Percentiles rank a stretch among this genome's conserved stretches.
These are phyloP conservation scores for Pemphigus obesinymphae DNA, from an alignment of 1,140 invertebrate genomes.

Conservation along the genomic window DNA sequence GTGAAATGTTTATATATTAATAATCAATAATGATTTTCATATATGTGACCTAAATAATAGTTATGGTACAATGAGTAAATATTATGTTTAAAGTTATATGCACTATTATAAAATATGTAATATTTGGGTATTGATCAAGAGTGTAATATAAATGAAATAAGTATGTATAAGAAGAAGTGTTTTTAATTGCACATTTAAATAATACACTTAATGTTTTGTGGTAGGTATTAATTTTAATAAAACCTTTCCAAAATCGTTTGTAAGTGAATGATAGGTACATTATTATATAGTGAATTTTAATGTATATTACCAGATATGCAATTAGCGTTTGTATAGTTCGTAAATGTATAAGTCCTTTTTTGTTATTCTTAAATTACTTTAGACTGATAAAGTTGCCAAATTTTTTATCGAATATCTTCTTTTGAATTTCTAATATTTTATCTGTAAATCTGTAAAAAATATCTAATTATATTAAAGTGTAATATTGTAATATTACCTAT, in stretches of 20 bases:
- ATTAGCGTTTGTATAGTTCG: not conserved
- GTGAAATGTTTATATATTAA: not conserved
- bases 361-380: not conserved
- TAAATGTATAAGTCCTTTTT: not conserved
- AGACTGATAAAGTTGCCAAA: constrained; percentile 27
- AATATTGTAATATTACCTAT: too few species aligned
- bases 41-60: not conserved
- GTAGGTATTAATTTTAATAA: not conserved
- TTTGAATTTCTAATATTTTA: not conserved
- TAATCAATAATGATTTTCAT: not conserved
- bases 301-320: not conserved
- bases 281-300: not conserved
- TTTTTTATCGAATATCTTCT: not conserved
- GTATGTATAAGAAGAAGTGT: not conserved
- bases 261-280: not conserved
- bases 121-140: not conserved
- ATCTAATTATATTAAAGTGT: too few species aligned
- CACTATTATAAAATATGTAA: constrained; percentile 1
- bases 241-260: not conserved
- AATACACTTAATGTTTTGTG: not conserved
- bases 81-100: not conserved
- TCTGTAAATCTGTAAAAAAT: not conserved
- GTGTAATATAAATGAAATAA: not conserved
- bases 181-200: not conserved
- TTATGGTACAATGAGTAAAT: not conserved